Evolutionary conservation across 2,888 invertebrate genomes (phyloP).

Genomic region (Dione juno): DNA sequence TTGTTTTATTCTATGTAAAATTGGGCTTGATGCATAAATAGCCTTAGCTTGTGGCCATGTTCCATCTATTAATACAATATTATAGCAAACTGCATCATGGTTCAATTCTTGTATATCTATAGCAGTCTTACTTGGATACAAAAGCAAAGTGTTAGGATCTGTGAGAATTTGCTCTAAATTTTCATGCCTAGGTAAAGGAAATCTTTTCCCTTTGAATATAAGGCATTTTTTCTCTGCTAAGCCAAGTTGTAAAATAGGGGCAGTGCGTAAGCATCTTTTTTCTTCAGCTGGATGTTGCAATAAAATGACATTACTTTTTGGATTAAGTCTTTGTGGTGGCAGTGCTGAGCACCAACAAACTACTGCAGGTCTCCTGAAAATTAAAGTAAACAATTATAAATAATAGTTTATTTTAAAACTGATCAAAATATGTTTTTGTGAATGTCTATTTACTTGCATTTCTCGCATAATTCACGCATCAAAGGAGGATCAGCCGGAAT

Average conservation of each 20-base stretch:
- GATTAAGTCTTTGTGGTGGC: slow-evolving; percentile 87
- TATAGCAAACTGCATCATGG: slow-evolving; percentile 84
- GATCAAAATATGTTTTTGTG: neutral
- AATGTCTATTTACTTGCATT: slow-evolving; percentile 86
- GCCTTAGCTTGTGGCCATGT: slow-evolving; percentile 98
- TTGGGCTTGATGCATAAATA: slow-evolving; percentile 92
- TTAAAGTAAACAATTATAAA: neutral
- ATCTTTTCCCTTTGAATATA: slow-evolving; percentile 91
- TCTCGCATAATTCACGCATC: slow-evolving; percentile 87
- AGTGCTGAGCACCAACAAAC: slow-evolving; percentile 97
- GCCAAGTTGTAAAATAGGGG: slow-evolving; percentile 93
- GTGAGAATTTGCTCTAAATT: slow-evolving; percentile 86
- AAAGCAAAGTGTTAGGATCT: slow-evolving; percentile 87
- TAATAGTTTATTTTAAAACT: neutral
- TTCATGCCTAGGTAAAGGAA: slow-evolving; percentile 87
- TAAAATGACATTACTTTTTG: slow-evolving; percentile 89
- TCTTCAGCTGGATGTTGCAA: slow-evolving; percentile 97
- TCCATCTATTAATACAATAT: slow-evolving; percentile 94
- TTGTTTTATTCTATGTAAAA: slow-evolving; percentile 89
- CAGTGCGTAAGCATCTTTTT: slow-evolving; percentile 93
- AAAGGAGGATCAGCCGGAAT: slow-evolving; percentile 90
- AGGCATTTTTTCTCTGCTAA: slow-evolving; percentile 89
- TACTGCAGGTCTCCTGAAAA: slow-evolving; percentile 88
- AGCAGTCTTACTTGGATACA: slow-evolving; percentile 92
- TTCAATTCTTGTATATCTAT: slow-evolving; percentile 84